phyloP scores from a whole-genome alignment of 2,113 vertebrate species.

The Gasterosteus nipponicus region DNA sequence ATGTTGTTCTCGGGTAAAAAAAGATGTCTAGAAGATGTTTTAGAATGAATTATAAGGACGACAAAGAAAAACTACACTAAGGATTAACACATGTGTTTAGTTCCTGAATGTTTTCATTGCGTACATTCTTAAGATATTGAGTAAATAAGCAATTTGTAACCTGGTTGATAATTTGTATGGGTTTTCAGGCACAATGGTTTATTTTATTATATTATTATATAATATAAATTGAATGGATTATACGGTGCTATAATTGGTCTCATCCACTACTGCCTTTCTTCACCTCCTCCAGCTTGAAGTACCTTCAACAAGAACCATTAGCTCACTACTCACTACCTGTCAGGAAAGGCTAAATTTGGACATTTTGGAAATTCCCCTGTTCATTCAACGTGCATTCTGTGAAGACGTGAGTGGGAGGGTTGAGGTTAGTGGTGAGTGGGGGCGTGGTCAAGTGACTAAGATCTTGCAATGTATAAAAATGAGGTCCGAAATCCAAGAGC shows the following conservation, averaged over 20 bases:
- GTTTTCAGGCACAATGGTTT: neutral
- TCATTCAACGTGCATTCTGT: conserved; percentile 29
- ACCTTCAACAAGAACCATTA: conserved; percentile 24
- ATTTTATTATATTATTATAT: neutral
- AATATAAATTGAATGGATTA: neutral
- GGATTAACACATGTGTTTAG: neutral
- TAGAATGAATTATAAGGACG: neutral
- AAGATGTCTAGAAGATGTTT: neutral
- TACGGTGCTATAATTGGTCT: conserved; percentile 16
- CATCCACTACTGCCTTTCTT: conserved; percentile 1
- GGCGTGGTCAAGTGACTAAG: conserved; percentile 73
- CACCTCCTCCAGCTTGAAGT: neutral
- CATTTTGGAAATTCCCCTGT: conserved; percentile 73
- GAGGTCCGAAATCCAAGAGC: conserved; percentile 43
- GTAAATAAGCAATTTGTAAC: neutral
- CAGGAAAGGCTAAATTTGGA: conserved; percentile 60
- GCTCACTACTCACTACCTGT: conserved; percentile 22
- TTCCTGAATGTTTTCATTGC: neutral
- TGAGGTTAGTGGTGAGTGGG: conserved; percentile 63
- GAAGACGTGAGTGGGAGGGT: conserved; percentile 58
- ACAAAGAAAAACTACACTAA: neutral
- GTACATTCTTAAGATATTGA: neutral
- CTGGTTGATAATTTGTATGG: neutral
- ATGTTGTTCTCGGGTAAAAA: conserved; percentile 8
- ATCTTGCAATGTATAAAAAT: conserved; percentile 70